phyloP scores from a whole-genome alignment of 2,797 vertebrate genomes.

The Amphiprion clarkii region DNA sequence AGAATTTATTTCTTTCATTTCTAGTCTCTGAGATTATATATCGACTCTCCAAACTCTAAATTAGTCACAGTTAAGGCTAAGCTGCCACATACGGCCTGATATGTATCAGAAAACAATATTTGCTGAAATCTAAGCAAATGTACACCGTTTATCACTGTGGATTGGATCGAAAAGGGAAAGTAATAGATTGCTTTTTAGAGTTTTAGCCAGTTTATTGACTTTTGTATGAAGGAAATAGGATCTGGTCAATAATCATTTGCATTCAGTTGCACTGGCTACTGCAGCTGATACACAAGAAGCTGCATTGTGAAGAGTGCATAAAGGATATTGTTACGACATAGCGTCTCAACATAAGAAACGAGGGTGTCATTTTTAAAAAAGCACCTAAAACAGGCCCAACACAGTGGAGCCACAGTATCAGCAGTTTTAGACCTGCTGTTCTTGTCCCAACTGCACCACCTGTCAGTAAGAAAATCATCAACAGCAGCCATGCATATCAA shows the following conservation, averaged over 20 bases:
- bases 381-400: too few species aligned
- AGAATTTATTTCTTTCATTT: background rate
- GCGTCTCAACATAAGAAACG: too few species aligned
- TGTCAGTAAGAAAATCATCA: too few species aligned
- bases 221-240: background rate
- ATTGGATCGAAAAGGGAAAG: background rate
- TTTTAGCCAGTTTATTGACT: background rate
- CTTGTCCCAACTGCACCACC: too few species aligned
- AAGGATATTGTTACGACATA: too few species aligned
- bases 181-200: background rate
- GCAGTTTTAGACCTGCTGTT: too few species aligned
- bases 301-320: background rate
- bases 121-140: background rate
- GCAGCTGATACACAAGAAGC: background rate
- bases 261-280: background rate
- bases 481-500: too few species aligned
- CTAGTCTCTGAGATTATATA: background rate
- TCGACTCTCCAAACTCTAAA: background rate
- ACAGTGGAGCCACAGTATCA: too few species aligned
- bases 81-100: background rate
- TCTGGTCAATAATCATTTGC: background rate
- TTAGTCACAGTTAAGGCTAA: background rate
- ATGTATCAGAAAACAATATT: conserved; percentile 1
- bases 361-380: too few species aligned
- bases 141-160: background rate